These are phyloP conservation scores for Physella acuta DNA, from an alignment of 1,140 invertebrate species.

Conservation along the genomic window DNA sequence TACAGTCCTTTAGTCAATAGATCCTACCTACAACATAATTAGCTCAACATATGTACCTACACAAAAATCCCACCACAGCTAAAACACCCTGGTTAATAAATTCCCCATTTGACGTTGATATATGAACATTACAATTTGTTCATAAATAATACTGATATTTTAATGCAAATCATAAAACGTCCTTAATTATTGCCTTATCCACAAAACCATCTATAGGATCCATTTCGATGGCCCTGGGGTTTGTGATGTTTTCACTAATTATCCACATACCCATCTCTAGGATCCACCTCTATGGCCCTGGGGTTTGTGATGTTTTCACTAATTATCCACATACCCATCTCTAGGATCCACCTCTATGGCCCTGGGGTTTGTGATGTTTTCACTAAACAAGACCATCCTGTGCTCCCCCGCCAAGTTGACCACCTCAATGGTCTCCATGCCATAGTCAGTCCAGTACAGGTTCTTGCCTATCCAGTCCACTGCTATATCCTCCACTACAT, in stretches of 20 bases:
- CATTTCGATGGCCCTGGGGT: conserved; percentile 89
- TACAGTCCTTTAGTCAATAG: too few species aligned
- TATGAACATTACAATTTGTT: too few species aligned
- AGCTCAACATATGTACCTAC: too few species aligned
- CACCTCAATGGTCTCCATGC: conserved; percentile 91
- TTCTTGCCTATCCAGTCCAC: conserved; percentile 95
- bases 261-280: conserved; percentile 78
- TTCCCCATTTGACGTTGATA: too few species aligned
- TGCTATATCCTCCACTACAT: conserved; percentile 90
- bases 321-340: conserved; percentile 75
- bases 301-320: conserved; percentile 94
- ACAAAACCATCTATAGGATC: conserved; percentile 84
- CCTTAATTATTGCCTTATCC: too few species aligned
- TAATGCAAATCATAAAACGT: too few species aligned
- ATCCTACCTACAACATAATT: too few species aligned
- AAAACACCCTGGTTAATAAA: too few species aligned
- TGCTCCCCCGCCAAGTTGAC: conserved; percentile 80
- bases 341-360: conserved; percentile 92
- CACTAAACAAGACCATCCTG: conserved; percentile 82
- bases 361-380: conserved; percentile 91
- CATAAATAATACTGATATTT: too few species aligned
- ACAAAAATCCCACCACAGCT: too few species aligned
- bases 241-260: conserved; percentile 92
- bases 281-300: conserved; percentile 90
- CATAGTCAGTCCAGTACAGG: conserved; percentile 94